Conservation (phyloP, 2,888 invertebrate genomes). For the Agonopterix alstromeriana region DNA sequence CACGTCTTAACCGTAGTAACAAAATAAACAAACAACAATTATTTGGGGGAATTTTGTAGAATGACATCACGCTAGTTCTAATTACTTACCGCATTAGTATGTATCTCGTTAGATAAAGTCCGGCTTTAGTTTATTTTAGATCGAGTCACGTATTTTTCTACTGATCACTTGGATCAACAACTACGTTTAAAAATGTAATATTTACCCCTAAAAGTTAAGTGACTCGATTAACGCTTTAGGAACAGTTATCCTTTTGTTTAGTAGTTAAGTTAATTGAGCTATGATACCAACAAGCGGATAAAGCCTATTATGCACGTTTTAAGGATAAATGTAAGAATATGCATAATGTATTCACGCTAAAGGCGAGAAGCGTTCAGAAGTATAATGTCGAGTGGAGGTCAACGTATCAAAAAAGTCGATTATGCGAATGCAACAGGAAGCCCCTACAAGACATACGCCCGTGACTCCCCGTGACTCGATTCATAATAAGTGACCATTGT, state of each 20-base stretch:
- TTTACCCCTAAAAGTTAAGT: no score
- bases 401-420: slow-evolving; percentile 26
- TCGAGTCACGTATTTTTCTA: slow-evolving; percentile 1
- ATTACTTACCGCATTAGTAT: slow-evolving; percentile 27
- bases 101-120: slow-evolving; percentile 17
- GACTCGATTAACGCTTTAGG: no score
- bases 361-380: slow-evolving; percentile 10
- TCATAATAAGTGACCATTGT: slow-evolving; percentile 37
- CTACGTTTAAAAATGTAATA: no score
- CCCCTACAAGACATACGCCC: slow-evolving; percentile 26
- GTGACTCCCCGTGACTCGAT: slow-evolving; percentile 37
- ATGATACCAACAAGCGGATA: background rate
- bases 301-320: slow-evolving; percentile 1
- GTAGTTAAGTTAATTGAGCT: no score
- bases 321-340: slow-evolving; percentile 14
- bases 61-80: slow-evolving; percentile 31
- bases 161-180: no score
- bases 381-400: slow-evolving; percentile 40
- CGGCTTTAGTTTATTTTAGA: slow-evolving; percentile 2
- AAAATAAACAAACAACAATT: slow-evolving; percentile 22
- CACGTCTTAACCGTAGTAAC: slow-evolving; percentile 9
- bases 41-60: slow-evolving; percentile 23
- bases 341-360: slow-evolving; percentile 8
- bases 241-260: no score
- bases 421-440: slow-evolving; percentile 52